Base-by-base conservation (phyloP, 2,888 invertebrate genomes). In the Pseudococcus jackbeardsleyi region DNA sequence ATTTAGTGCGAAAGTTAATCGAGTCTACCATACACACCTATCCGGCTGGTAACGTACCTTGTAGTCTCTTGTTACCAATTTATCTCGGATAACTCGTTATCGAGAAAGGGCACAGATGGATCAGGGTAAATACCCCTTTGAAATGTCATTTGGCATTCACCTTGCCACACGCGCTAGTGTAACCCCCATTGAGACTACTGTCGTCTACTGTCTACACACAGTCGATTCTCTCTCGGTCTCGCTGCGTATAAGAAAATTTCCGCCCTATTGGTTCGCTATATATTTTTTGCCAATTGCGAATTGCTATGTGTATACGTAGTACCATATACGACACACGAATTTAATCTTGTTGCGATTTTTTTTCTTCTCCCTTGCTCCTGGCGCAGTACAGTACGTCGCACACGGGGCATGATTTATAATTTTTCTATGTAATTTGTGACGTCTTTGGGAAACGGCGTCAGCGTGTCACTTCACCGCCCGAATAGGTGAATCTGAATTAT, bases 1-100 rank as follows among this genome's bases (percentile, higher is more conserved):
- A 88, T 88, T 88, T 88, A 88, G 88, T 88, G 88, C 88, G 88
- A 88, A 88, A 88, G 88, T 88, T 88, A 88, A 88, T 88, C 88
- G 88, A 88, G 88, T 88, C 79, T 82, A 39, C 54, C 88, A 79
- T 54, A 77, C 77, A 88, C 88, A 88, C 88, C 88, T 88, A 88
- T 79, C 82, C 64, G 86, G 33, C 64, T 22, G 79, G 19, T 82
- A 50, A 54, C 88, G 88, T 88, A 88, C 88, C 88, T 88, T 88
- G 88, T 88, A 88, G 88, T 88, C 88, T 88, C 88, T 88, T 88
- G 88, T 88, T 88, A 88, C 88, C 88, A 88, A 88, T 88, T 88
- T 88, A 88, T 88, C 88, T 88, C 88, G 88, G 88, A 82, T 88
- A 88, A 88, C 88, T 88, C 88, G 88, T 88, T 88, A 88, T 88